Percentiles rank a stretch among this genome's conserved stretches.
These are phyloP conservation scores for Periplaneta americana DNA, from an alignment of 1,140 invertebrate genomes.

Conservation along the genomic window DNA sequence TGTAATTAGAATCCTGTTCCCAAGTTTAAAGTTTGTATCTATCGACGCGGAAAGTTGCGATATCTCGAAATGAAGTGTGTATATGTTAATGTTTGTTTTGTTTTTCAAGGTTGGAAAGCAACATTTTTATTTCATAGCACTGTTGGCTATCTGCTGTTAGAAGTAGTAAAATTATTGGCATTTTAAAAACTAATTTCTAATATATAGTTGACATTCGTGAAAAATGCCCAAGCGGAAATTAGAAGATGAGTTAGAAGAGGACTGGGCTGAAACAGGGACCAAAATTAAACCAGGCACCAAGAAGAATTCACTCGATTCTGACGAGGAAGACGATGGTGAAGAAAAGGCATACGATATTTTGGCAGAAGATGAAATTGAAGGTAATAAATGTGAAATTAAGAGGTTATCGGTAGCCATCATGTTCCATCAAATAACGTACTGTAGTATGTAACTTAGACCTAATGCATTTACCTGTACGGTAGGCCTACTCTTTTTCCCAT, in stretches of 20 bases:
- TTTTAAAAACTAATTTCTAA: too few species aligned
- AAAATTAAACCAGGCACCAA: background rate
- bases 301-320: slow-evolving; percentile 14
- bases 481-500: background rate
- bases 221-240: slow-evolving; percentile 6
- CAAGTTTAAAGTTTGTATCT: too few species aligned
- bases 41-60: too few species aligned
- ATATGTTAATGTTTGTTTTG: too few species aligned
- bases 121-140: too few species aligned
- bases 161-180: too few species aligned
- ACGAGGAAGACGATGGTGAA: slow-evolving; percentile 14
- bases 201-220: too few species aligned
- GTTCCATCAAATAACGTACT: background rate
- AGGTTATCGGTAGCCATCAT: background rate
- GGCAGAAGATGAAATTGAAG: slow-evolving; percentile 15
- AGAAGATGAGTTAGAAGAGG: slow-evolving; percentile 5
- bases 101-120: too few species aligned
- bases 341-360: slow-evolving; percentile 12
- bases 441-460: background rate
- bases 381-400: background rate
- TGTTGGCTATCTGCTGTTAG: too few species aligned
- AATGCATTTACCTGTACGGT: background rate
- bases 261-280: background rate
- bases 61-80: too few species aligned
- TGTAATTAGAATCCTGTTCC: too few species aligned